Evolutionary conservation across 2,888 invertebrate species (phyloP).

Genomic region (Corythucha ciliata): DNA sequence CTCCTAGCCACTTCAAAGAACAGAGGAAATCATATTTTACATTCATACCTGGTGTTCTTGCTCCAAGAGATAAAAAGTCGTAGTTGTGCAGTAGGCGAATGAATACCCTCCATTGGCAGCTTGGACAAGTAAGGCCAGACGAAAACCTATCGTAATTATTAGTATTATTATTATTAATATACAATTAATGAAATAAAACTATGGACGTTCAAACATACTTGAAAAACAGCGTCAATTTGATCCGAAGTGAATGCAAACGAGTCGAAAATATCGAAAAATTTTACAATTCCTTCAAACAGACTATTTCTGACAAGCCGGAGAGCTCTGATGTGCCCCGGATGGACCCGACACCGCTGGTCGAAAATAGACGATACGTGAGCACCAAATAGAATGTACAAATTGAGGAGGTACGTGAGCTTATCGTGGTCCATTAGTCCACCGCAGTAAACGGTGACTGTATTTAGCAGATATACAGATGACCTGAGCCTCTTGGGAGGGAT

Average conservation of each 20-base stretch:
- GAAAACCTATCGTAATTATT: slow-evolving; percentile 43
- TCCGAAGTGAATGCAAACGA: slow-evolving; percentile 59
- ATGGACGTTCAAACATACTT: slow-evolving; percentile 39
- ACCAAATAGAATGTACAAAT: slow-evolving; percentile 51
- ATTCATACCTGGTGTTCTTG: slow-evolving; percentile 57
- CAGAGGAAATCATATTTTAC: too few species aligned
- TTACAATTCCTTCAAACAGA: slow-evolving; percentile 53
- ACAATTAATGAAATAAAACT: background rate
- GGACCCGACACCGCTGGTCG: slow-evolving; percentile 44
- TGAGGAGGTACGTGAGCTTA: slow-evolving; percentile 49
- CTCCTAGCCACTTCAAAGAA: too few species aligned
- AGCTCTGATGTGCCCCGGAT: slow-evolving; percentile 53
- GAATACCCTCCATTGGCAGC: slow-evolving; percentile 70
- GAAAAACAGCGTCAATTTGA: slow-evolving; percentile 66
- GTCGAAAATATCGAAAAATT: slow-evolving; percentile 72
- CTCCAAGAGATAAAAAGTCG: slow-evolving; percentile 75
- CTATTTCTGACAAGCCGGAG: slow-evolving; percentile 57
- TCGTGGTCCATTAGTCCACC: slow-evolving; percentile 61
- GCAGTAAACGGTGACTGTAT: slow-evolving; percentile 69
- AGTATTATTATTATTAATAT: background rate
- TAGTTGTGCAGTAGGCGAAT: slow-evolving; percentile 70
- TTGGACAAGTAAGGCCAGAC: slow-evolving; percentile 73
- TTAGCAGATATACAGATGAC: slow-evolving; percentile 63
- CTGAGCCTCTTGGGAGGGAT: slow-evolving; percentile 55
- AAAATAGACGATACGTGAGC: slow-evolving; percentile 27